phyloP scores from a whole-genome alignment of 2,113 vertebrate genomes.

The Benthochromis sp. region DNA sequence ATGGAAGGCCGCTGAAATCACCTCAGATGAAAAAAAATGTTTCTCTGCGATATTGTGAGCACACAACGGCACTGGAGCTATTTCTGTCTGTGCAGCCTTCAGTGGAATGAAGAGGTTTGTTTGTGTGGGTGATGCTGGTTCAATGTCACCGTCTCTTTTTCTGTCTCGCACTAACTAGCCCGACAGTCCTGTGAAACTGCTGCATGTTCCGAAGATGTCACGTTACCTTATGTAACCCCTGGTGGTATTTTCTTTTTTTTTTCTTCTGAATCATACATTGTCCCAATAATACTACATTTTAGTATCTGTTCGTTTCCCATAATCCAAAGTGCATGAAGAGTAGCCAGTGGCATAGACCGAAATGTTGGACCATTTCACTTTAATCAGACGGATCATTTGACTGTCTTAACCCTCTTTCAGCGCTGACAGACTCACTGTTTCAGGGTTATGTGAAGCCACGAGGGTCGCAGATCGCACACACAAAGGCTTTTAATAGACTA shows the following conservation, averaged over 20 bases:
- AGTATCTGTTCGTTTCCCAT: neutral
- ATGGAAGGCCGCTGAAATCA: neutral
- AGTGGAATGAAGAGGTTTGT: neutral
- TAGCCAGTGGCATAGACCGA: neutral
- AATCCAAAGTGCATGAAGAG: neutral
- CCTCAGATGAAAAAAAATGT: neutral
- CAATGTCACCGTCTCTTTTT: neutral
- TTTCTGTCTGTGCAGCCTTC: constrained; percentile 37
- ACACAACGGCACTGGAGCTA: neutral
- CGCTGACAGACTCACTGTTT: neutral
- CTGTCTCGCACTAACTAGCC: neutral
- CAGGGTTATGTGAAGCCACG: neutral
- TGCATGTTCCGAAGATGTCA: neutral
- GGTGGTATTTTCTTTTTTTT: neutral
- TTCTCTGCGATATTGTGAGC: neutral
- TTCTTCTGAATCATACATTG: neutral
- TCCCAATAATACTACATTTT: neutral
- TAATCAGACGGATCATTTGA: neutral
- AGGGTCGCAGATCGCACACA: neutral
- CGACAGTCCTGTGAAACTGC: neutral
- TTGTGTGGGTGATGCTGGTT: constrained; percentile 13
- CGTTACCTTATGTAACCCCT: neutral
- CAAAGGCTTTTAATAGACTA: neutral
- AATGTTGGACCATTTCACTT: neutral
- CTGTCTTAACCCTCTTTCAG: neutral